Base-by-base conservation (phyloP, 2,113 vertebrate genomes). In the Corvus moneduloides region DNA sequence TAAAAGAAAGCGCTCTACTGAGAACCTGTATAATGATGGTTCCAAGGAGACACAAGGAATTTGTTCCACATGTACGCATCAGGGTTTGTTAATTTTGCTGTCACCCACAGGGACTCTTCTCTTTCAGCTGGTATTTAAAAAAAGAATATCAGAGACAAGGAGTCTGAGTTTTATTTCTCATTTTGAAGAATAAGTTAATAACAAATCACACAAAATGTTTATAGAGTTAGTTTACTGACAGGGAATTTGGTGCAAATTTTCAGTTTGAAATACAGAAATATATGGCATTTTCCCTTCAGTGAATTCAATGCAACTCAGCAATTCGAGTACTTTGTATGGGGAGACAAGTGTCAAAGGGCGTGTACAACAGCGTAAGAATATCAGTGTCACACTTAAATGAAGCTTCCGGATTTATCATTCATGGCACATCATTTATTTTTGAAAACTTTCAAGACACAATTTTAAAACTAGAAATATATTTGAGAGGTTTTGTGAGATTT, bases 1-100 rank as follows among this genome's bases (percentile, higher is more conserved):
- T 95, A 86, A 90, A 96, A 86, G 51, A 69, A 93, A 94, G 7
- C 6, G 0, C 41, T 93, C 82, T 88, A 17, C 55, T 86, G 68
- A 94, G 76, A 94, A 89, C 39, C 26, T 75, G 76, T 90, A 64
- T 91, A 93, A 94, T 87, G 68, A 96, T 74, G 92, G 72, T 77
- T 96, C 88, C 72, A 84, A 96, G 92, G 89, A 89, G 69, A 84
- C 4, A 9, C 33, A 39, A 89, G 33, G 52, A 95, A 95, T 95
- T 95, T 95, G 89, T 97, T 94, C 86, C 80, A 84, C 89, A 78
- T 93, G 43, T 89, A 91, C 0, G 11, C 77, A 94, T 61, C 84
- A 89, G 56, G 55, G 86, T 91, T 89, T 94, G 69, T 93, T 95
- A 96, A 96, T 95, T 94, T 90, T 94, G 39, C 76, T 92, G 48